phyloP scores from a whole-genome alignment of 2,113 vertebrate species.

The Galeopterus variegatus region DNA sequence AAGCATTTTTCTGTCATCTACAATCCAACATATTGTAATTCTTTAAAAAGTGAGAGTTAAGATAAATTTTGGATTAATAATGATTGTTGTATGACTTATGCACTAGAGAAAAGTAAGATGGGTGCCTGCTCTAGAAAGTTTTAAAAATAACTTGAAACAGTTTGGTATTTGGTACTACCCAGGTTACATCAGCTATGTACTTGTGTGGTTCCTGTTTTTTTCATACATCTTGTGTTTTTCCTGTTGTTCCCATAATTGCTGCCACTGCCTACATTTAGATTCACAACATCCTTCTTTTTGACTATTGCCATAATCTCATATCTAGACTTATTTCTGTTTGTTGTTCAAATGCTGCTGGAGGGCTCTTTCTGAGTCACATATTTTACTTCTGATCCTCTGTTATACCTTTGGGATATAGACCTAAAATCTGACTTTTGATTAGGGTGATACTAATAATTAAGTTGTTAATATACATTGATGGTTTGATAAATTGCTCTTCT shows the following conservation, averaged over 20 bases:
- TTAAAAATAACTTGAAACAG: neutral
- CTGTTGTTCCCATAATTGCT: neutral
- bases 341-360: neutral
- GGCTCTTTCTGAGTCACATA: neutral
- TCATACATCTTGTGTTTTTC: neutral
- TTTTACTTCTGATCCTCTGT: neutral
- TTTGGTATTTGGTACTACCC: neutral
- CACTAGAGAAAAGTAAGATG: neutral
- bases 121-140: neutral
- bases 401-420: neutral
- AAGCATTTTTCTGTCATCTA: constrained; percentile 64
- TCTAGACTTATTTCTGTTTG: neutral
- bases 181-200: neutral
- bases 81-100: neutral
- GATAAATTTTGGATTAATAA: constrained; percentile 7
- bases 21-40: constrained; percentile 36
- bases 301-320: neutral
- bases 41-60: neutral
- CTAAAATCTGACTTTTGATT: neutral
- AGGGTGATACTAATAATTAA: neutral
- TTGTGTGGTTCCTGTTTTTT: neutral
- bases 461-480: neutral
- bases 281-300: neutral
- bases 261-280: neutral
- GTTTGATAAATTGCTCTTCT: neutral